Evolutionary conservation across 1,140 invertebrate species (phyloP), one percentile per base, ranked within the genome.

Genomic region (Ips typographus): DNA sequence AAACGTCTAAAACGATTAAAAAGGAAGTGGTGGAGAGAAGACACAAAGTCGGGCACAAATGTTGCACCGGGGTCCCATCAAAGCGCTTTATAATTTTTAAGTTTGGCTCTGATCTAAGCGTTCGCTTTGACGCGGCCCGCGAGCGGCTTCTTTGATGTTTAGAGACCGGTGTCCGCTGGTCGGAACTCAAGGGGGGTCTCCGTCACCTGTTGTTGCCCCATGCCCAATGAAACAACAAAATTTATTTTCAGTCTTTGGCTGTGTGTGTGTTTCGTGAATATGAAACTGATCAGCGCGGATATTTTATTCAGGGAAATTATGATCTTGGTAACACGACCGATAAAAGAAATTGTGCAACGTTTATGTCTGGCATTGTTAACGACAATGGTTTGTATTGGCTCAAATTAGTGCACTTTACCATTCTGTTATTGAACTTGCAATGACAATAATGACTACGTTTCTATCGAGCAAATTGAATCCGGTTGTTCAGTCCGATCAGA

Each of bases 31-130:
- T 41, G 40, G 44, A 66, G 37, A 53, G 58, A 61, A 61, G 66
- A 44, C 47, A 55, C 59, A 63, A 68, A 68, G 66, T 52, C 57
- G 56, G 63, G n/a, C 66, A 71, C 69, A 71, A 65, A 71, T 71
- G 69, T 71, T 65, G 63, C 43, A 53, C 47, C 63, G 63, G 62
- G 57, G 70, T 65, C 59, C 49, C 70, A 67, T 71, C 70, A 71
- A 71, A 71, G 70, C 70, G 57, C 59, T 71, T 71, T 44, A 67
- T 71, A 71, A 71, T 71, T 71, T 71, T 67, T 67, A 71, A 71
- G 70, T 71, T 59, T 59, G 56, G 40, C 57, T 59, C 38, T 68
- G 65, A 68, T 68, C 65, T 68, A 68, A 68, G 65, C 57, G 65
- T 61, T 67, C 57, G 53, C 40, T 68, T 68, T 60, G 57, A 60